phyloP scores from a whole-genome alignment of 2,888 invertebrate species.

The Hetaerina titia region DNA sequence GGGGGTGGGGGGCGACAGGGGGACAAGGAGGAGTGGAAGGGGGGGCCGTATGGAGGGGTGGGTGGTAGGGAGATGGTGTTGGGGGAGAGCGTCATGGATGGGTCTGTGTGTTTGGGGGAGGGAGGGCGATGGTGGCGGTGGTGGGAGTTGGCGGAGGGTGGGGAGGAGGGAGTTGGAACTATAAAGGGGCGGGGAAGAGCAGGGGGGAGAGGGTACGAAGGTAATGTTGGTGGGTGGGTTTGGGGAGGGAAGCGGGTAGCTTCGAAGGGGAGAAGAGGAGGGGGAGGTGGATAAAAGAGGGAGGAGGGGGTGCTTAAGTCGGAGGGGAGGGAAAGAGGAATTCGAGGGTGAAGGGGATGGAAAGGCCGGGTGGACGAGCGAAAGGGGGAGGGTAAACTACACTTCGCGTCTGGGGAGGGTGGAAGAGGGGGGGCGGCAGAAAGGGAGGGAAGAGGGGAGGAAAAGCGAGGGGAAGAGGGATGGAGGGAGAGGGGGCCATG shows the following conservation, averaged over 20 bases:
- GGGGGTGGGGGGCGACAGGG: neutral
- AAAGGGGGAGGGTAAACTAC: constrained; percentile 20
- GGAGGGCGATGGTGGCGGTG: neutral
- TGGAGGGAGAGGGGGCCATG: neutral
- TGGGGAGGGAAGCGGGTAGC: neutral
- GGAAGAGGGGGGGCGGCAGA: neutral
- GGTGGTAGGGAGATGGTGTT: neutral
- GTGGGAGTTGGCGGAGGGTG: neutral
- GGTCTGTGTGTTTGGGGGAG: constrained; percentile 60
- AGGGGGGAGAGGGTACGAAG: neutral
- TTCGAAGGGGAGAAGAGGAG: neutral
- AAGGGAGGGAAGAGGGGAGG: neutral
- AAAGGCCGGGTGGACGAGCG: neutral
- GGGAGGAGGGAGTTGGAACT: neutral
- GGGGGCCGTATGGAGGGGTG: neutral
- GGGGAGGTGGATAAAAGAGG: neutral
- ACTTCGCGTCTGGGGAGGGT: neutral
- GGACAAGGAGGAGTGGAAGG: neutral
- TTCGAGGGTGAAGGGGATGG: neutral
- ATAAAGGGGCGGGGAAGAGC: neutral
- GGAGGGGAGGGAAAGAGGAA: constrained; percentile 23
- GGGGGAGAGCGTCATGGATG: neutral
- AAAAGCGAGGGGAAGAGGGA: neutral
- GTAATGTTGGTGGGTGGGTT: neutral
- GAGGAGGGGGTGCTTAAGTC: neutral